Percentiles rank a stretch among this genome's conserved stretches.
Evolutionary conservation across 2,888 invertebrate species (phyloP).

Genomic region (Phyllotreta cruciferae): DNA sequence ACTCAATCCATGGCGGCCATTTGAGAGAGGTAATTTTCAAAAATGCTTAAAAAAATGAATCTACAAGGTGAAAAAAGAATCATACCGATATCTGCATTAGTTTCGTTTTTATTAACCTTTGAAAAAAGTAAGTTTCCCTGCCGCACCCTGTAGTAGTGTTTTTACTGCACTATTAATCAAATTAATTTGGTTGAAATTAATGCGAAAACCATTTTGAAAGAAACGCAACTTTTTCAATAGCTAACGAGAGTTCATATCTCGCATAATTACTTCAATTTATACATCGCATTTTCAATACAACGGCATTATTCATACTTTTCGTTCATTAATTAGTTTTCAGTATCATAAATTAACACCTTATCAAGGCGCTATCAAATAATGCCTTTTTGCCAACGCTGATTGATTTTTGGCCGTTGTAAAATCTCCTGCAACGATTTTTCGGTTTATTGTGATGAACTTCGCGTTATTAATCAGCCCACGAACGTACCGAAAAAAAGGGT

Average conservation of each 20-base stretch:
- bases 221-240: no score
- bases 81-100: no score
- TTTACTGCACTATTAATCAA: no score
- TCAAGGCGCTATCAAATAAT: slow-evolving; percentile 7
- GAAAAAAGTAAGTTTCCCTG: no score
- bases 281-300: slow-evolving; percentile 5
- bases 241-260: background rate
- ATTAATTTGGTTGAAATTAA: no score
- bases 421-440: slow-evolving; percentile 27
- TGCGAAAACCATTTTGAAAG: no score
- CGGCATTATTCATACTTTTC: slow-evolving; percentile 10
- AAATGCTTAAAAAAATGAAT: no score
- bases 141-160: no score
- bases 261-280: slow-evolving; percentile 14
- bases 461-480: slow-evolving; percentile 18
- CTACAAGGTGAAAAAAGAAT: no score
- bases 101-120: no score
- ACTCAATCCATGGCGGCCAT: no score
- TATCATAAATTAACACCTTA: slow-evolving; percentile 30
- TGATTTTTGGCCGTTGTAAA: slow-evolving; percentile 27
- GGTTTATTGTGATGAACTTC: slow-evolving; percentile 23
- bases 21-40: no score
- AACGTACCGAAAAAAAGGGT: slow-evolving; percentile 28
- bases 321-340: slow-evolving; percentile 19
- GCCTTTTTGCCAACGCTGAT: slow-evolving; percentile 24